Conservation (phyloP, 2,797 vertebrate species). For the Parauchenoglanis punctatus region DNA sequence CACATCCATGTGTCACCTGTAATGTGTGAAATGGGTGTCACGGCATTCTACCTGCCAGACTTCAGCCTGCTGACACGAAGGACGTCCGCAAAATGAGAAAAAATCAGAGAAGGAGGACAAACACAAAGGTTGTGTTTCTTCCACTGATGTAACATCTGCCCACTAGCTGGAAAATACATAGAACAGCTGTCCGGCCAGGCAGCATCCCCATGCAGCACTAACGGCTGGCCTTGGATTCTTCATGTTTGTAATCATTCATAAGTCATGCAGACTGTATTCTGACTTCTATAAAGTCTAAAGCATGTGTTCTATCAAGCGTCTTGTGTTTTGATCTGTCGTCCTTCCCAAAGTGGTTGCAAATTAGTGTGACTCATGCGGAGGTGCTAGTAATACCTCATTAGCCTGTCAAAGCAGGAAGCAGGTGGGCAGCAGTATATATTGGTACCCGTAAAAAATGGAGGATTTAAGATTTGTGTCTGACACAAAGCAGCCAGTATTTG, state of each 20-base stretch:
- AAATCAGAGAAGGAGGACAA: conserved; percentile 25
- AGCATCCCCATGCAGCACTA: background rate
- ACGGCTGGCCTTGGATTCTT: background rate
- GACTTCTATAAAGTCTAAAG: background rate
- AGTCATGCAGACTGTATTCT: background rate
- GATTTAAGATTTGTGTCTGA: background rate
- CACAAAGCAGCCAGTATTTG: background rate
- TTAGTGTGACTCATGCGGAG: background rate
- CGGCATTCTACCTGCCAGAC: conserved; percentile 41
- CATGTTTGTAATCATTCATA: background rate
- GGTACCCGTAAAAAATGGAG: background rate
- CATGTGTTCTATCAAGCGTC: background rate
- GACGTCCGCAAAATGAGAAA: conserved; percentile 6
- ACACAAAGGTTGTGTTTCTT: background rate
- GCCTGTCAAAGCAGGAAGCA: conserved; percentile 35
- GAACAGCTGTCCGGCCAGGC: background rate
- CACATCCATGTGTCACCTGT: conserved; percentile 53
- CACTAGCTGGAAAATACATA: conserved; percentile 9
- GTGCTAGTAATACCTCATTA: conserved; percentile 37
- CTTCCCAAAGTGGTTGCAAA: background rate
- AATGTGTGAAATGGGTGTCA: conserved; percentile 46
- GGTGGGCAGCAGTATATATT: conserved; percentile 21
- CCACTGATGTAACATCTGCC: conserved; percentile 1
- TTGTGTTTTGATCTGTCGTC: conserved; percentile 22
- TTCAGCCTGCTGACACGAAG: conserved; percentile 32